Evolutionary conservation across 2,113 vertebrate species (phyloP).

Genomic region (Shinisaurus crocodilurus): DNA sequence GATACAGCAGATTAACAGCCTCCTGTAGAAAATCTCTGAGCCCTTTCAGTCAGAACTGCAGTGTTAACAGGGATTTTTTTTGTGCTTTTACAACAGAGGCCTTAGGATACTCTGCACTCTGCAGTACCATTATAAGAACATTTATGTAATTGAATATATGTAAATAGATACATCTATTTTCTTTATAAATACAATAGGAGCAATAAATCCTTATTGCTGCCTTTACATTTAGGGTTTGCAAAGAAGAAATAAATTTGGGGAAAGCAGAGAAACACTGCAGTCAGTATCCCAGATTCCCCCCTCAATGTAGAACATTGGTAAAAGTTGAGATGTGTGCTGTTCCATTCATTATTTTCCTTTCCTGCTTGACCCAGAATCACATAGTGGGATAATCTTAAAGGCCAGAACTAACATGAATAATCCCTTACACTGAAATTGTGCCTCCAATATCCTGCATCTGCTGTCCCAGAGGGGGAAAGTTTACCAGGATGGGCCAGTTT

Average conservation of each 20-base stretch:
- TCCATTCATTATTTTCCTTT: background rate
- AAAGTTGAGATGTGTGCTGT: background rate
- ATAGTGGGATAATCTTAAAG: background rate
- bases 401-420: background rate
- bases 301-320: slow-evolving; percentile 48
- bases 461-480: too few relatives aligned
- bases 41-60: too few relatives aligned
- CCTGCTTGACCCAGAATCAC: background rate
- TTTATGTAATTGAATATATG: background rate
- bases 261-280: slow-evolving; percentile 32
- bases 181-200: slow-evolving; percentile 59
- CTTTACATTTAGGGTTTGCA: slow-evolving; percentile 49
- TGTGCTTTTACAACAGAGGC: background rate
- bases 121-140: background rate
- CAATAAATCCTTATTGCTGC: slow-evolving; percentile 42
- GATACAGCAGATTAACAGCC: too few relatives aligned
- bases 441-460: background rate
- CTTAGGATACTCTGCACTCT: background rate
- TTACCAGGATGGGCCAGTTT: background rate
- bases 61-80: too few relatives aligned
- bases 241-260: slow-evolving; percentile 12
- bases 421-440: background rate
- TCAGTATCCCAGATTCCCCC: slow-evolving; percentile 35
- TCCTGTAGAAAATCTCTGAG: too few relatives aligned
- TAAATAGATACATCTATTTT: background rate